Conservation (phyloP, 2,888 invertebrate species). For the Scelioninae gen. 1 region DNA sequence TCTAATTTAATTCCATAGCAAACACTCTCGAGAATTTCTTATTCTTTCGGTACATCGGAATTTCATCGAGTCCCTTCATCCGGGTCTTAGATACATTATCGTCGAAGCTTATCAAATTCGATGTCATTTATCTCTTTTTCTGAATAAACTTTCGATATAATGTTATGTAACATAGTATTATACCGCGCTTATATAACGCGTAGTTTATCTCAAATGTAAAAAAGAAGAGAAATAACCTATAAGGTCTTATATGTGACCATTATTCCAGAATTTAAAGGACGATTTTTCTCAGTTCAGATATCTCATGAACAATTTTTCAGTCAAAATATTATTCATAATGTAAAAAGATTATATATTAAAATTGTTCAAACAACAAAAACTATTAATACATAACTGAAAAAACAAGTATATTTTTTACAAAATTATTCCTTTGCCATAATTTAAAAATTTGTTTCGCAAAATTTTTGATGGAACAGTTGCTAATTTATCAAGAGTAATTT, state of each 20-base stretch:
- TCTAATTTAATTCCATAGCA: slow-evolving; percentile 43
- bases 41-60: slow-evolving; percentile 27
- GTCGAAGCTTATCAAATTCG: slow-evolving; percentile 34
- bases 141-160: slow-evolving; percentile 1
- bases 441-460: too few relatives aligned
- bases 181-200: not conserved
- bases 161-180: slow-evolving; percentile 12
- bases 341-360: too few relatives aligned
- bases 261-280: not conserved
- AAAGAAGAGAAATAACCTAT: not conserved
- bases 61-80: slow-evolving; percentile 34
- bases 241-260: not conserved
- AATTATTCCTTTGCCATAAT: too few relatives aligned
- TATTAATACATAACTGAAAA: too few relatives aligned
- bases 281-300: too few relatives aligned
- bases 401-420: too few relatives aligned
- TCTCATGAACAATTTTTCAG: too few relatives aligned
- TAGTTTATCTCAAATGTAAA: slow-evolving; percentile 22
- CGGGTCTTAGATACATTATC: slow-evolving; percentile 23
- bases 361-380: too few relatives aligned
- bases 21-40: slow-evolving; percentile 34
- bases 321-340: too few relatives aligned
- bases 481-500: not conserved
- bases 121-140: slow-evolving; percentile 31
- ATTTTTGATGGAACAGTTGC: too few relatives aligned